These are phyloP conservation scores for Lates japonicus DNA, from an alignment of 2,797 vertebrate genomes.

Conservation along the genomic window DNA sequence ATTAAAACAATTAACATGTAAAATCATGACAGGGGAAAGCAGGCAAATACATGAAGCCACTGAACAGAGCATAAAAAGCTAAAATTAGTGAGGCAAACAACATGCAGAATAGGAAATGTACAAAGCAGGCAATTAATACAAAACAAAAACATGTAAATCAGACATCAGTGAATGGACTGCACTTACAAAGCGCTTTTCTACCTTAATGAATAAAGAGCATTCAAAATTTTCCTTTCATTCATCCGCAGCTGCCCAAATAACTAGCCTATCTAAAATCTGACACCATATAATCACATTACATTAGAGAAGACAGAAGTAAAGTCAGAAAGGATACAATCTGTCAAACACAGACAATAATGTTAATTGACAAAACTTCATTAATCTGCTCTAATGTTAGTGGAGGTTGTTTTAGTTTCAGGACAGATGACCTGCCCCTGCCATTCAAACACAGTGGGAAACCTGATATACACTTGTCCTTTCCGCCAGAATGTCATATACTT, in stretches of 20 bases:
- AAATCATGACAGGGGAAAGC: not conserved
- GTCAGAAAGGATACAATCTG: not conserved
- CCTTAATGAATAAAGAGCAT: not conserved
- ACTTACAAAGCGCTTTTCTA: not conserved
- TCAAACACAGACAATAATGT: not conserved
- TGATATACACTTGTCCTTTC: too few relatives aligned
- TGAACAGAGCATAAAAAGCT: not conserved
- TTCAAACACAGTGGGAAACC: not conserved
- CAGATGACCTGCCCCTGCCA: not conserved
- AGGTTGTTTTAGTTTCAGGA: not conserved
- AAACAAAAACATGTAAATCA: not conserved
- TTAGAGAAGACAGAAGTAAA: not conserved
- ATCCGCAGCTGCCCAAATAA: not conserved
- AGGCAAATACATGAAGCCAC: not conserved
- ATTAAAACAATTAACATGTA: not conserved
- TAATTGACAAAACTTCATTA: not conserved
- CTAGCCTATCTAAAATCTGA: not conserved
- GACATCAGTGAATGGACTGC: not conserved
- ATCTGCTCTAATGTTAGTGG: not conserved
- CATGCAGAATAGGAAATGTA: not conserved
- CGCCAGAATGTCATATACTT: not conserved
- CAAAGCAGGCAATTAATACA: not conserved
- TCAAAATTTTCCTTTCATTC: not conserved
- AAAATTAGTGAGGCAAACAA: not conserved
- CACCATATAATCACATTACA: not conserved